phyloP scores from a whole-genome alignment of 2,113 vertebrate genomes.

The Cephalopholis sonnerati region DNA sequence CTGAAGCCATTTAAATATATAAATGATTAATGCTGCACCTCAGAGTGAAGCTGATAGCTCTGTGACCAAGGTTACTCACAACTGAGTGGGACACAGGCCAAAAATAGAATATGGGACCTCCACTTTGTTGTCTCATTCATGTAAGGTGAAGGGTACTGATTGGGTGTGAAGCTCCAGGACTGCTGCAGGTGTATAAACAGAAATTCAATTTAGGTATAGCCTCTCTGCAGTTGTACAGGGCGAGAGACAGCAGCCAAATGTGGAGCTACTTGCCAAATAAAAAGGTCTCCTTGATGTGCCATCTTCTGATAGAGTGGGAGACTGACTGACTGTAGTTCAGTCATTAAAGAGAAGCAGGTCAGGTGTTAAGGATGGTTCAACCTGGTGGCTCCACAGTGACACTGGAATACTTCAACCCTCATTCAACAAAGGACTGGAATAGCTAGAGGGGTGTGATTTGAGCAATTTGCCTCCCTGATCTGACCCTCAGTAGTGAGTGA shows the following conservation, averaged over 20 bases:
- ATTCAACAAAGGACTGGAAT: not conserved
- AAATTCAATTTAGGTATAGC: not conserved
- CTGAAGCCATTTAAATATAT: not conserved
- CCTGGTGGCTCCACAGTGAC: not conserved
- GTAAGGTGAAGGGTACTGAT: not conserved
- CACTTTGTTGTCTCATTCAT: no score
- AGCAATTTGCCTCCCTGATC: not conserved
- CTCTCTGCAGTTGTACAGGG: not conserved
- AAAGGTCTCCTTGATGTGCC: not conserved
- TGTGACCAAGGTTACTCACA: not conserved
- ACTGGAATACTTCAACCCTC: not conserved
- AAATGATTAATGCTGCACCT: not conserved
- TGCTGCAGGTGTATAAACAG: not conserved
- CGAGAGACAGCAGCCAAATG: not conserved
- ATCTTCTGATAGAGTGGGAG: not conserved
- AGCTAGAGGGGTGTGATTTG: not conserved
- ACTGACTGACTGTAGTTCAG: not conserved
- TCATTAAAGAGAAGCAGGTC: not conserved
- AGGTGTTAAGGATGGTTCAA: not conserved
- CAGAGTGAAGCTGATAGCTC: not conserved
- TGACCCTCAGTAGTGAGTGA: not conserved
- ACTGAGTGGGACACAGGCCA: not conserved
- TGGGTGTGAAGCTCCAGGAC: not conserved
- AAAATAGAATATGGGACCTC: not conserved
- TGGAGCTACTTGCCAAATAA: not conserved